Conservation (phyloP, 2,888 invertebrate species). For the Malachius bipustulatus region DNA sequence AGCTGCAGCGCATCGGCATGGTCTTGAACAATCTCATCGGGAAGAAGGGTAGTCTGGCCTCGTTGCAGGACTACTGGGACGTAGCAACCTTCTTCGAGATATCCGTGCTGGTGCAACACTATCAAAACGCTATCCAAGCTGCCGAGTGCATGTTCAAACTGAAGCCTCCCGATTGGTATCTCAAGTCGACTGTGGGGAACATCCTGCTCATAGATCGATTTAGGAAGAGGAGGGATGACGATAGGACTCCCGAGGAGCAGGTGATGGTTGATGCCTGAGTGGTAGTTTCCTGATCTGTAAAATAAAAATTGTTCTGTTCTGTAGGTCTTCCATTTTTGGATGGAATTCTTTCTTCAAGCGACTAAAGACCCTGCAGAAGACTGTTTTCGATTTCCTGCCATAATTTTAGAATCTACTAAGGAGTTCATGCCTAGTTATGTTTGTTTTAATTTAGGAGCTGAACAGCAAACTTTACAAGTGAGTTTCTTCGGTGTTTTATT, state of each 20-base stretch:
- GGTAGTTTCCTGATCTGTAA: constrained; percentile 35
- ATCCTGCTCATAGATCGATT: constrained; percentile 88
- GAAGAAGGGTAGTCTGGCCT: constrained; percentile 88
- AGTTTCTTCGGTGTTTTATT: too few species aligned
- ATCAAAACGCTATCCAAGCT: constrained; percentile 91
- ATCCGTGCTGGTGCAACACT: constrained; percentile 93
- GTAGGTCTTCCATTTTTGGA: constrained; percentile 92
- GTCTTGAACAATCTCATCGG: constrained; percentile 95
- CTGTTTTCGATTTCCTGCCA: constrained; percentile 80
- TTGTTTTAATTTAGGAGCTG: constrained; percentile 88
- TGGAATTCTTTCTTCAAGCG: constrained; percentile 95
- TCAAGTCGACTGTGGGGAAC: constrained; percentile 57
- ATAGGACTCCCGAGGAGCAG: constrained; percentile 67
- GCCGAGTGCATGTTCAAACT: constrained; percentile 88
- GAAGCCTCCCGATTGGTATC: constrained; percentile 86
- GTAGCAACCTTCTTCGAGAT: constrained; percentile 98
- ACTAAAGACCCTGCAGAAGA: constrained; percentile 70
- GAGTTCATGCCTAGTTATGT: constrained; percentile 92
- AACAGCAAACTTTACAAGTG: constrained; percentile 83
- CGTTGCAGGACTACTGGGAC: constrained; percentile 96
- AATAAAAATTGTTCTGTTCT: too few species aligned
- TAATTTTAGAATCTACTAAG: constrained; percentile 84
- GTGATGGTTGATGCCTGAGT: too few species aligned
- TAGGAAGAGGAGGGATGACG: constrained; percentile 68
- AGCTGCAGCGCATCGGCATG: constrained; percentile 85